Conservation (phyloP, 2,888 invertebrate species). For the Physocephala rufipes region DNA sequence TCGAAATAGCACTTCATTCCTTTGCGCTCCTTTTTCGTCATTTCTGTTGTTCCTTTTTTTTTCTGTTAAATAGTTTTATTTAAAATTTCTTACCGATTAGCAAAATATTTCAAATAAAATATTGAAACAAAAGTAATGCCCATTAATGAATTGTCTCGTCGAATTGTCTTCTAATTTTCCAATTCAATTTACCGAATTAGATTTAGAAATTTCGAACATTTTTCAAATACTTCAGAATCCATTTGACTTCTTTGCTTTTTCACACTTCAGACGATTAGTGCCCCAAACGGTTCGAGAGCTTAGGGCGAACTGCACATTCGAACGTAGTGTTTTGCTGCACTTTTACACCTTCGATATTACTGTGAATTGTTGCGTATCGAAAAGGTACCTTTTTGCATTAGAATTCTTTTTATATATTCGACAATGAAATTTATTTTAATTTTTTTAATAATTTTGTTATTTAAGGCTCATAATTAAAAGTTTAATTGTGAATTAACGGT, state of each 20-base stretch:
- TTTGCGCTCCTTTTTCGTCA: too few relatives aligned
- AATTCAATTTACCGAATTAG: slow-evolving; percentile 58
- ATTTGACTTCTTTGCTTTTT: background rate
- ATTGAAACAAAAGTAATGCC: too few relatives aligned
- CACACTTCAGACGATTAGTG: slow-evolving; percentile 21
- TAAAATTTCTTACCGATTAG: background rate
- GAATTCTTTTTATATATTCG: too few relatives aligned
- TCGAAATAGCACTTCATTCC: too few relatives aligned
- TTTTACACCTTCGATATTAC: too few relatives aligned
- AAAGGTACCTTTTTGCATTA: too few relatives aligned
- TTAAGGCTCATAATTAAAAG: too few relatives aligned
- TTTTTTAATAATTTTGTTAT: too few relatives aligned
- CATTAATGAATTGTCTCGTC: background rate
- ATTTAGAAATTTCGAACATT: slow-evolving; percentile 50
- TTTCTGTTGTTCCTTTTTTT: background rate
- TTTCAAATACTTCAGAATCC: background rate
- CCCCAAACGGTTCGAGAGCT: slow-evolving; percentile 38
- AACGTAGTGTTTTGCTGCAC: background rate
- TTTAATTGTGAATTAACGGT: too few relatives aligned
- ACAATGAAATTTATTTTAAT: too few relatives aligned
- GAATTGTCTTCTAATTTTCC: slow-evolving; percentile 46
- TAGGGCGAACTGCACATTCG: slow-evolving; percentile 36
- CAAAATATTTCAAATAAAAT: slow-evolving; percentile 8
- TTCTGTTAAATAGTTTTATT: too few relatives aligned
- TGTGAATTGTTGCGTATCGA: too few relatives aligned